Conservation (phyloP, 2,113 vertebrate genomes). For the Xiphias gladius region DNA sequence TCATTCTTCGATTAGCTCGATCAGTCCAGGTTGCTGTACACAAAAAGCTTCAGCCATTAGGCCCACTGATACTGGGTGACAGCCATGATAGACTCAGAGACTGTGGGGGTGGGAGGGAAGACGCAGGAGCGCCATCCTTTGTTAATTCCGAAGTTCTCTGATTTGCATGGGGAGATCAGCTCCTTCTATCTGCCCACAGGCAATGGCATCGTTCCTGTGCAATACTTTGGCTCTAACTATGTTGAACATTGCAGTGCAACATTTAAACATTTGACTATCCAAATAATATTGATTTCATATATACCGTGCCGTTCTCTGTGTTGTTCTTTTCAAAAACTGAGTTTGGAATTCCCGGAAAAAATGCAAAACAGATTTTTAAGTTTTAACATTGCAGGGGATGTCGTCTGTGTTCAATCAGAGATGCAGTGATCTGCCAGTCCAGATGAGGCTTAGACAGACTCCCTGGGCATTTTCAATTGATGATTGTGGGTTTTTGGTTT, state of each 20-base stretch:
- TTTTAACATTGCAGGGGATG: constrained; percentile 42
- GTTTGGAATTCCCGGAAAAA: constrained; percentile 12
- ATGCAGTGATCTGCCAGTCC: constrained; percentile 47
- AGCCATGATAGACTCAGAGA: constrained; percentile 75
- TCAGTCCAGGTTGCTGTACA: constrained; percentile 60
- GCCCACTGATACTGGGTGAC: constrained; percentile 76
- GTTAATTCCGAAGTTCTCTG: constrained; percentile 64
- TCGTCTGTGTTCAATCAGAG: constrained; percentile 61
- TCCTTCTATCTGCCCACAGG: constrained; percentile 48
- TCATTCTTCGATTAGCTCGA: constrained; percentile 64
- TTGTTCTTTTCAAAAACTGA: constrained; percentile 6
- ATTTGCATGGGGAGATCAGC: constrained; percentile 56
- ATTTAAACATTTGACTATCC: constrained; percentile 39
- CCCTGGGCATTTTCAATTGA: constrained; percentile 20
- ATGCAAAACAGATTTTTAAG: constrained; percentile 39
- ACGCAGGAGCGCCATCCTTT: constrained; percentile 60
- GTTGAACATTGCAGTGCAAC: constrained; percentile 28
- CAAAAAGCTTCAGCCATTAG: constrained; percentile 76
- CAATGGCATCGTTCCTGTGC: constrained; percentile 47
- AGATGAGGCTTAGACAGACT: constrained; percentile 29
- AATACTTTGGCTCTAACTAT: constrained; percentile 11
- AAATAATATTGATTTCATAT: constrained; percentile 48
- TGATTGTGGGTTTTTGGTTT: constrained; percentile 38
- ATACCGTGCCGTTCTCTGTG: not conserved
- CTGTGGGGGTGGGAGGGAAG: constrained; percentile 50